Base-by-base conservation (phyloP, 2,888 invertebrate genomes). In the Parasteatoda lunata region DNA sequence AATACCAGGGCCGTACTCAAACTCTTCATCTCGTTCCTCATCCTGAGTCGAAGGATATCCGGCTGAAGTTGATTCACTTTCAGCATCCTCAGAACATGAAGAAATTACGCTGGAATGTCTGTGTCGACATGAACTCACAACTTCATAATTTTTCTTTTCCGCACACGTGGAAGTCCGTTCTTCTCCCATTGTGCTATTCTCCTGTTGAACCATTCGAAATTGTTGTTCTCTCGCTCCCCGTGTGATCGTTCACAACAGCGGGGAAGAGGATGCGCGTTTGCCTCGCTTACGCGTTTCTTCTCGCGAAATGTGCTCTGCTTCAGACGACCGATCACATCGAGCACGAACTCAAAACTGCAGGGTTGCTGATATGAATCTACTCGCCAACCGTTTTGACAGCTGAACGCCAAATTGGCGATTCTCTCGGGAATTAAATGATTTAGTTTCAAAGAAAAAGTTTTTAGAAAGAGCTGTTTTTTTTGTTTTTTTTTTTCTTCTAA, bases 1-100 rank as follows among this genome's bases (percentile, higher is more conserved):
- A 91, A 97, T 97, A 84, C 97, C 97, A 77, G 97, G 97, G 0
- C 97, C 97, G 93, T 97, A 97, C 91, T 95, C 95, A 84, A 97
- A 93, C 91, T 97, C 97, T 92, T 96, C 96, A 90, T 94, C 94
- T 78, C 94, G 93, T 91, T 94, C 94, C 82, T 93, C 89, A 45
- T 88, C 89, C 0, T 78, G 81, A 4, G 77, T 77, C 7, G 75
- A 78, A 47, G 84, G 84, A 45, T 86, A 86, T 54, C 85, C 85
- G 13, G 77, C 64, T 2, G 77, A 77, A 3, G 86, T 87, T 9
- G 82, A 77, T 64, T 87, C 86, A 15, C 69, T 87, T 69, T 87
- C 86, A 5, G 85, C 85, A 85, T 85, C 85, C 30, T 87, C 86
- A 3, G 86, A 87, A 48, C 86, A 81, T 3, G 81, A 87, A n/a